Evolutionary conservation across 2,113 vertebrate genomes (phyloP).

Genomic region (Cnemophilus loriae): DNA sequence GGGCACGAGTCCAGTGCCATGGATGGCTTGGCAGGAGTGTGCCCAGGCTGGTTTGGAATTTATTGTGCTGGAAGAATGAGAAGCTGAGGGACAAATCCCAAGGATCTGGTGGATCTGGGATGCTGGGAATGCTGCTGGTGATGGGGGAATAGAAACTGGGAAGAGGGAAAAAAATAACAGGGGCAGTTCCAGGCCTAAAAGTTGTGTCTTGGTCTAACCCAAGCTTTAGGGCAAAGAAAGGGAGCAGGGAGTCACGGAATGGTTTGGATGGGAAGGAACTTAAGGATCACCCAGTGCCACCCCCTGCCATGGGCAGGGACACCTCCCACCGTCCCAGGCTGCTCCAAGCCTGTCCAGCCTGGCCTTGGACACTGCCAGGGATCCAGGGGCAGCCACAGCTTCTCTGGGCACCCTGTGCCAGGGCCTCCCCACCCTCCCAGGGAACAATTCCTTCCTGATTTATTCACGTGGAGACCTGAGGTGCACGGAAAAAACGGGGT

Average conservation of each 20-base stretch:
- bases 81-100: neutral
- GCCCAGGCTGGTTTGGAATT: neutral
- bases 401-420: neutral
- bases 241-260: neutral
- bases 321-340: neutral
- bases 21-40: neutral
- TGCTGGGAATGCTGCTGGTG: neutral
- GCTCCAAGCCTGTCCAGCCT: neutral
- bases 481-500: neutral
- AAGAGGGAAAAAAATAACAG: neutral
- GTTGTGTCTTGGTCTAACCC: neutral
- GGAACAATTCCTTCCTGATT: neutral
- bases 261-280: neutral
- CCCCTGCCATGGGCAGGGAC: neutral
- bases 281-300: neutral
- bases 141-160: neutral
- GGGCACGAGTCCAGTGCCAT: accelerated
- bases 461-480: neutral
- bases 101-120: neutral
- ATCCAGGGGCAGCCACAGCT: neutral
- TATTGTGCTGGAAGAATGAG: neutral
- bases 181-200: neutral
- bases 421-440: neutral
- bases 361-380: neutral
- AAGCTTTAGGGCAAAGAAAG: neutral